phyloP scores from a whole-genome alignment of 2,797 vertebrate genomes.

The Phalanger gymnotis region DNA sequence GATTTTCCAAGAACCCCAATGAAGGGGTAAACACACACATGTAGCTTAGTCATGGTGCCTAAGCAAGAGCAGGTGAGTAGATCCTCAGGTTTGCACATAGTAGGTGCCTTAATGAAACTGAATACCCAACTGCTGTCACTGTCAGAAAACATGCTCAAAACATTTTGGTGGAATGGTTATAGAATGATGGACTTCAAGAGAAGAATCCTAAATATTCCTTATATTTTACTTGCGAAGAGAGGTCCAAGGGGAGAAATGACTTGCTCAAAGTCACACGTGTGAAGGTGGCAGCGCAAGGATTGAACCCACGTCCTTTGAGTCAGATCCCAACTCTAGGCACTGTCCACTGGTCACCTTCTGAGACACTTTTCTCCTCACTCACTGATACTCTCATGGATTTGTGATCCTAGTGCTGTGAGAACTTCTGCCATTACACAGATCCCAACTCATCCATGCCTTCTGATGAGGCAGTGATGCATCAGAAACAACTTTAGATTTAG shows the following conservation, averaged over 20 bases:
- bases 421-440: neutral
- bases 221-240: neutral
- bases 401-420: neutral
- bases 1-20: slow-evolving; percentile 50
- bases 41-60: neutral
- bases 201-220: neutral
- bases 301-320: neutral
- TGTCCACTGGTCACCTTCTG: neutral
- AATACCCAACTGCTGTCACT: neutral
- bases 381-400: neutral
- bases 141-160: neutral
- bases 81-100: neutral
- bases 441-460: neutral
- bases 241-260: neutral
- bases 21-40: neutral
- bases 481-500: neutral
- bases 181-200: neutral
- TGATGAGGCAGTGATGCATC: neutral
- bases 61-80: neutral
- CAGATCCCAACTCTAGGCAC: neutral
- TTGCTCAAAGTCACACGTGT: neutral
- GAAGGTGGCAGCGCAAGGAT: neutral
- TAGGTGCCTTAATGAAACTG: neutral
- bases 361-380: neutral
- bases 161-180: neutral